Percentiles rank a stretch among this genome's conserved stretches.
These are phyloP conservation scores for Bombus superbus DNA, from an alignment of 1,140 invertebrate species.

Conservation along the genomic window DNA sequence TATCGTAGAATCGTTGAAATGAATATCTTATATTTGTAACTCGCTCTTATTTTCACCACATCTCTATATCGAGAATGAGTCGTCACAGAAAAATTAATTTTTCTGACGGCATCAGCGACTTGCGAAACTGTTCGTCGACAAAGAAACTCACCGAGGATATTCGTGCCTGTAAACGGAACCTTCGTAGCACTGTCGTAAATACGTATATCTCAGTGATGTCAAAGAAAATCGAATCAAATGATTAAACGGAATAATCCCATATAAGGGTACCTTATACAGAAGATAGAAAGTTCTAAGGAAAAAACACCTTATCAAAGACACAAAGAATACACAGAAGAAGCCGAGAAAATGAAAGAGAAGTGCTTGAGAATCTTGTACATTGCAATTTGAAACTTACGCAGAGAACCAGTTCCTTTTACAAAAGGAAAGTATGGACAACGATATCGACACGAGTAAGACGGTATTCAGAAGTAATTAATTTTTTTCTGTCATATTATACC, in stretches of 20 bases:
- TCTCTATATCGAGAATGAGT: not conserved
- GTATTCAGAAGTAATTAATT: not conserved
- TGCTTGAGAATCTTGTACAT: not conserved
- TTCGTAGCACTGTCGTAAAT: not conserved
- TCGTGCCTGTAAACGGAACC: not conserved
- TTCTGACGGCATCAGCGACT: not conserved
- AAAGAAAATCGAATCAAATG: not conserved
- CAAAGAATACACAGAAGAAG: not conserved
- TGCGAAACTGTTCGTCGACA: not conserved
- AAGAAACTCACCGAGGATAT: not conserved
- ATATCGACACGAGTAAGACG: not conserved
- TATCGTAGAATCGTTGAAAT: too few relatives aligned
- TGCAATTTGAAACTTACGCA: not conserved
- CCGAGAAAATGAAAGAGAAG: not conserved
- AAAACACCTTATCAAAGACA: not conserved
- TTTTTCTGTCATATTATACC: not conserved
- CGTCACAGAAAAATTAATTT: not conserved
- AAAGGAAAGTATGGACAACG: not conserved
- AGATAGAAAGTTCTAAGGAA: not conserved
- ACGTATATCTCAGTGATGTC: not conserved
- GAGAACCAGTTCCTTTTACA: not conserved
- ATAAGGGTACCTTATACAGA: not conserved
- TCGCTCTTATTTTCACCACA: too few relatives aligned
- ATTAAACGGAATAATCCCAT: not conserved
- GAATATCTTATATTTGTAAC: too few relatives aligned